Percentiles rank a stretch among this genome's conserved stretches.
Conservation (phyloP, 2,797 vertebrate genomes). For the Ammospiza maritima region DNA sequence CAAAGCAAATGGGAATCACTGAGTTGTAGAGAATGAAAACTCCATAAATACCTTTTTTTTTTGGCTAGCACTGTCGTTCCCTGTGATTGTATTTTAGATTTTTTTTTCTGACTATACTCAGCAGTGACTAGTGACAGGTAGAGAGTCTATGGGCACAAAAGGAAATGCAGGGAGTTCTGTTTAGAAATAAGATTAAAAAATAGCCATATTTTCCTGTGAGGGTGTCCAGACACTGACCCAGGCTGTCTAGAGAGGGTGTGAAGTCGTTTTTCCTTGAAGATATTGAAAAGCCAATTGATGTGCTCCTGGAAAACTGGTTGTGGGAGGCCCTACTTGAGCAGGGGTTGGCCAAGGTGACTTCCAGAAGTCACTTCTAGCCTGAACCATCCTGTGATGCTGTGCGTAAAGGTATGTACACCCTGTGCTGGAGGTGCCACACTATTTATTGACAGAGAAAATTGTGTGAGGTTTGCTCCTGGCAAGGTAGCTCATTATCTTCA, state of each 20-base stretch:
- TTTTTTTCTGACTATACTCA: neutral
- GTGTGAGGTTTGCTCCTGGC: neutral
- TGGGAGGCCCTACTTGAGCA: neutral
- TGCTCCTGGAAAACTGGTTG: neutral
- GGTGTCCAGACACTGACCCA: neutral
- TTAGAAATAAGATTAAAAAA: neutral
- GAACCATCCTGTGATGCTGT: neutral
- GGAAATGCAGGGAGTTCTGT: neutral
- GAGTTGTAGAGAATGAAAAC: neutral
- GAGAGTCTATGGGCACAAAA: neutral
- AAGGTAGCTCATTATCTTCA: neutral
- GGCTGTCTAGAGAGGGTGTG: neutral
- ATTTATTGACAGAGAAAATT: neutral
- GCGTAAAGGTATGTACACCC: neutral
- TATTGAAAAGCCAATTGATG: neutral
- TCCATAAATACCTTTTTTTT: neutral
- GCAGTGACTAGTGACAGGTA: neutral
- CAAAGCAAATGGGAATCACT: neutral
- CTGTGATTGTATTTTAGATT: neutral
- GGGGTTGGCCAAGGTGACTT: neutral
- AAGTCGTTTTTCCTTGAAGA: neutral
- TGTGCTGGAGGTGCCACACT: neutral
- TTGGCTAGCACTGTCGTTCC: no score
- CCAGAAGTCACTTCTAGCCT: neutral
- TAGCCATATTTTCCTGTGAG: rapidly evolving